These are phyloP conservation scores for Ceyx erithaca DNA, from an alignment of 2,797 vertebrate species.

Conservation along the genomic window DNA sequence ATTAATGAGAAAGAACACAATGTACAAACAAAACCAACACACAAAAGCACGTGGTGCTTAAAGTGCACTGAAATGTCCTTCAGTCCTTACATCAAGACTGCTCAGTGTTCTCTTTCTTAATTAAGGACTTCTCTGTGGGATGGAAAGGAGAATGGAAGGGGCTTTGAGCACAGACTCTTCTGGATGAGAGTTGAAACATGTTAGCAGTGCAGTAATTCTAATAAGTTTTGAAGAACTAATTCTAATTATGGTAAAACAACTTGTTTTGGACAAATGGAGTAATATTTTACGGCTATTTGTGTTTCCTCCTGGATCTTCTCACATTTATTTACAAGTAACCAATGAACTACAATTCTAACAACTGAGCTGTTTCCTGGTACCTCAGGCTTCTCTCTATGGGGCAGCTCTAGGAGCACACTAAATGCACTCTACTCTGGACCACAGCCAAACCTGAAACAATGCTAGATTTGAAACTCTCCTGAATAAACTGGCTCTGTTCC, in stretches of 20 bases:
- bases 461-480: neutral
- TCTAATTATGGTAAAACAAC: neutral
- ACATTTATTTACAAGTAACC: neutral
- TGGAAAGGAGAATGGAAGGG: neutral
- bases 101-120: neutral
- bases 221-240: neutral
- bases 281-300: neutral
- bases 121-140: neutral
- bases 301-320: conserved; percentile 1
- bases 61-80: neutral
- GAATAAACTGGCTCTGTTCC: conserved; percentile 17
- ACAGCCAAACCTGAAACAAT: conserved; percentile 39
- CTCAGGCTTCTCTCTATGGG: neutral
- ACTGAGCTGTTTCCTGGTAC: neutral
- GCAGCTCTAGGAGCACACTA: neutral
- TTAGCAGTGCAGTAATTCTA: neutral
- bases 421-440: neutral
- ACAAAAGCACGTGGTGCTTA: neutral
- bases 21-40: neutral
- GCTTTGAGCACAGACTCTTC: neutral
- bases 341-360: neutral
- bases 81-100: neutral
- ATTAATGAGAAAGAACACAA: neutral
- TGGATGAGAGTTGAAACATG: neutral
- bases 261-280: neutral